Percentiles rank a stretch among this genome's conserved stretches.
These are phyloP conservation scores for Phaonia tiefii DNA, from an alignment of 2,888 invertebrate species.

Conservation along the genomic window DNA sequence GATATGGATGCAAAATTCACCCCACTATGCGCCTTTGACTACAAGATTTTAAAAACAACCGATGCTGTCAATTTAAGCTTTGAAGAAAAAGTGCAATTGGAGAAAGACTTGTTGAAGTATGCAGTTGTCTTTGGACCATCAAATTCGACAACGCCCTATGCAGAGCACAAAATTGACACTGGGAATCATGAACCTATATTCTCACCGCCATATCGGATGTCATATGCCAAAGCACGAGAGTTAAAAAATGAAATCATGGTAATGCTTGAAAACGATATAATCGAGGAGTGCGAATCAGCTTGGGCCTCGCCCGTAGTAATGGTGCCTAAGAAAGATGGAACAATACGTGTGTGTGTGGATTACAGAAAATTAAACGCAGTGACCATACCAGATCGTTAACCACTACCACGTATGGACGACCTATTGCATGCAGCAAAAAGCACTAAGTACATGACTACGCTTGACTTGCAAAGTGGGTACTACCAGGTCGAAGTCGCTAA, in stretches of 20 bases:
- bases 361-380: slow-evolving; percentile 72
- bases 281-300: slow-evolving; percentile 74
- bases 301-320: slow-evolving; percentile 14
- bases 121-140: slow-evolving; percentile 32
- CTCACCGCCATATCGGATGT: slow-evolving; percentile 74
- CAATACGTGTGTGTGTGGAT: slow-evolving; percentile 72
- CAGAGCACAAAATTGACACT: slow-evolving; percentile 72
- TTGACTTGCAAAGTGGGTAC: slow-evolving; percentile 70
- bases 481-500: slow-evolving; percentile 73
- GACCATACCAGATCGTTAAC: slow-evolving; percentile 73
- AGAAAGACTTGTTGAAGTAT: slow-evolving; percentile 27
- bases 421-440: slow-evolving; percentile 71
- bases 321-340: slow-evolving; percentile 72
- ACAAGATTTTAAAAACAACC: slow-evolving; percentile 36
- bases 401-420: no score
- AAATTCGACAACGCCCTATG: slow-evolving; percentile 37
- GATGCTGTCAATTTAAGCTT: slow-evolving; percentile 35
- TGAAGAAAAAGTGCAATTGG: slow-evolving; percentile 37
- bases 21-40: slow-evolving; percentile 26
- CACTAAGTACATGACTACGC: slow-evolving; percentile 15
- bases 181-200: slow-evolving; percentile 73
- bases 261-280: no score
- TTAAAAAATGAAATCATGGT: no score
- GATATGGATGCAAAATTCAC: slow-evolving; percentile 17
- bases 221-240: slow-evolving; percentile 70